These are phyloP conservation scores for Syritta pipiens DNA, from an alignment of 2,888 invertebrate genomes.

Conservation along the genomic window DNA sequence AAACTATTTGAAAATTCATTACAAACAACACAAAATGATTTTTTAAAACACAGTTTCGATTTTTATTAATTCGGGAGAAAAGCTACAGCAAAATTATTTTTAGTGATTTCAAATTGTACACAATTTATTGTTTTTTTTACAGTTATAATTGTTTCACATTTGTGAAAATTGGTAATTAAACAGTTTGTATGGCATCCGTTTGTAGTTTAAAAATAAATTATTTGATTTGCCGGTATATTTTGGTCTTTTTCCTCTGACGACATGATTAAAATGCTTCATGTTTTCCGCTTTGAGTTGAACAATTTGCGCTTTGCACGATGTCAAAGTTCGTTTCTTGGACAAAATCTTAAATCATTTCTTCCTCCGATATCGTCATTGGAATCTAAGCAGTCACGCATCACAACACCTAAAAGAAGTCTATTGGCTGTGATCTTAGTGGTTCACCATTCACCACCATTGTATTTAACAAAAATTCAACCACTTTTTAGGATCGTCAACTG, in stretches of 20 bases:
- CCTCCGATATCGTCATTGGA: not conserved
- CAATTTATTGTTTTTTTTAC: too few relatives aligned
- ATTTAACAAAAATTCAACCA: not conserved
- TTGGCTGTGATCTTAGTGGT: not conserved
- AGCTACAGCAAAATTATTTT: too few relatives aligned
- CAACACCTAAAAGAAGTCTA: not conserved
- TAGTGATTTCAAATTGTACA: too few relatives aligned
- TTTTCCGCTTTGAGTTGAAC: not conserved
- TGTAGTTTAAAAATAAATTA: too few relatives aligned
- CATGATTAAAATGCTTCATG: not conserved
- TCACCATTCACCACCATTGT: not conserved
- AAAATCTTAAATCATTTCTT: not conserved
- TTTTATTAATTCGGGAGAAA: too few relatives aligned
- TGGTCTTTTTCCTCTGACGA: not conserved
- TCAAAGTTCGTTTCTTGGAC: not conserved
- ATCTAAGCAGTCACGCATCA: not conserved
- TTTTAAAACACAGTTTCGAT: too few relatives aligned
- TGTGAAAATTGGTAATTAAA: too few relatives aligned
- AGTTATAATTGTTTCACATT: too few relatives aligned
- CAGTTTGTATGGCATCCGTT: too few relatives aligned
- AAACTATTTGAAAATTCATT: too few relatives aligned
- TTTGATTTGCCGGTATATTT: not conserved
- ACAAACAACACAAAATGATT: too few relatives aligned
- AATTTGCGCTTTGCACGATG: not conserved
- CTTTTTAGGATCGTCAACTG: conserved; percentile 1